phyloP scores from a whole-genome alignment of 2,113 vertebrate species.

The Falcunculus frontatus region DNA sequence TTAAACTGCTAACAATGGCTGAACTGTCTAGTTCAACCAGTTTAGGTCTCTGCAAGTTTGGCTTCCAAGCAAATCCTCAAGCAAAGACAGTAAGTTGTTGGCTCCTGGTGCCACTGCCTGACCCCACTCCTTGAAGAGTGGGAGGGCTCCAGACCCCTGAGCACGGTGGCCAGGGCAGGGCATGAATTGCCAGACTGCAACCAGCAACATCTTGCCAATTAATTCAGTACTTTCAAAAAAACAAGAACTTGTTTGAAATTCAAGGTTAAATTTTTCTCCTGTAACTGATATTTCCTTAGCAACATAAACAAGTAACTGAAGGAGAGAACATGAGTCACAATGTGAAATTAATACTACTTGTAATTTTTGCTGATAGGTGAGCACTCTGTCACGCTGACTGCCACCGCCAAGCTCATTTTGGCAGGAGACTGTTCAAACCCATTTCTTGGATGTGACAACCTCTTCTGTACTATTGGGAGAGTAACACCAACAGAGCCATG shows the following conservation, averaged over 20 bases:
- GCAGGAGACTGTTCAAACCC: neutral
- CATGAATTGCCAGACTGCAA: neutral
- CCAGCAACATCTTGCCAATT: neutral
- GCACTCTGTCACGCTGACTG: neutral
- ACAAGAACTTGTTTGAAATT: neutral
- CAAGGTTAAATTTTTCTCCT: neutral
- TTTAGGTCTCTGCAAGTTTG: neutral
- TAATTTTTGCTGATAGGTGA: neutral
- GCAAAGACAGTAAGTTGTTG: neutral
- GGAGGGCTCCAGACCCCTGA: neutral
- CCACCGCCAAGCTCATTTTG: neutral
- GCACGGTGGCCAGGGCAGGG: neutral
- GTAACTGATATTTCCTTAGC: neutral
- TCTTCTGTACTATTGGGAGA: neutral
- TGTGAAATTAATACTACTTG: neutral
- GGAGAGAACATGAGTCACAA: neutral
- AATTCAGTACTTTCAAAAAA: neutral
- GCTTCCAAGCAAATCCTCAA: neutral
- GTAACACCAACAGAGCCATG: neutral
- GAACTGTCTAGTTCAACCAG: neutral
- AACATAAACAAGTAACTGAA: neutral
- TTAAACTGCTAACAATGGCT: neutral
- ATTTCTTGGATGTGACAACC: neutral
- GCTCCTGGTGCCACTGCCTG: neutral
- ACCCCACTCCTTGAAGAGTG: neutral